Evolutionary conservation across 2,113 vertebrate genomes (phyloP), one percentile per base, ranked within the genome.

Genomic region (Ovibos moschatus): DNA sequence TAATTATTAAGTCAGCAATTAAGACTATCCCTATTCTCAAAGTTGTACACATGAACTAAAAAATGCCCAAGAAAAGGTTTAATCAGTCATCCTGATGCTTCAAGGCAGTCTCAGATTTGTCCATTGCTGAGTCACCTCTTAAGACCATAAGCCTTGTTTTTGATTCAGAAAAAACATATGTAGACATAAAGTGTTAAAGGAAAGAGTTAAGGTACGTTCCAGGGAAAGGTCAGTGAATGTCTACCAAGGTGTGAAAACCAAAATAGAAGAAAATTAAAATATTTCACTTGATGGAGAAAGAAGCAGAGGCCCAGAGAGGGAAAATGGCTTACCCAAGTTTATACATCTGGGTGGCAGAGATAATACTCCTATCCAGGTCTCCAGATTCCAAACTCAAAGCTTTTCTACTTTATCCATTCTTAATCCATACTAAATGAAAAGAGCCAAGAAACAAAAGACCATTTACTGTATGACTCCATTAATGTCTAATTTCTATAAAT

Each of bases 181-280:
- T 55, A 25, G 81, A 83, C 33, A 55, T 27, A 55, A 83, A 78
- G 16, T 51, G 5, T 90, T 95, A 96, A 89, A 45, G 15, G 50
- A 40, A 92, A 97, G 27, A 95, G 28, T 85, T 91, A 78, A 96
- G 25, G n/a, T 89, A 82, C 9, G 21, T 87, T 87, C 47, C 76
- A 94, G 19, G 43, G 84, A 97, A 97, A 96, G 17, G 43, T 89
- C 67, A 96, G 8, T 93, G 87, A 91, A 47, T 84, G 4, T 82
- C 78, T 67, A 93, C 40, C 36, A 60, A 74, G 25, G 67, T 79
- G n/a, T 92, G n/a, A 90, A 92, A 92, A 95, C 2, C 33, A 11
- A 13, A 92, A 96, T 13, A 95, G 27, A 94, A 92, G 33, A 76
- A 95, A 94, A 79, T 76, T 25, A 96, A 96, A 97, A 90, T 81